phyloP scores from a whole-genome alignment of 2,888 invertebrate species.

The Aporophyla nigra region DNA sequence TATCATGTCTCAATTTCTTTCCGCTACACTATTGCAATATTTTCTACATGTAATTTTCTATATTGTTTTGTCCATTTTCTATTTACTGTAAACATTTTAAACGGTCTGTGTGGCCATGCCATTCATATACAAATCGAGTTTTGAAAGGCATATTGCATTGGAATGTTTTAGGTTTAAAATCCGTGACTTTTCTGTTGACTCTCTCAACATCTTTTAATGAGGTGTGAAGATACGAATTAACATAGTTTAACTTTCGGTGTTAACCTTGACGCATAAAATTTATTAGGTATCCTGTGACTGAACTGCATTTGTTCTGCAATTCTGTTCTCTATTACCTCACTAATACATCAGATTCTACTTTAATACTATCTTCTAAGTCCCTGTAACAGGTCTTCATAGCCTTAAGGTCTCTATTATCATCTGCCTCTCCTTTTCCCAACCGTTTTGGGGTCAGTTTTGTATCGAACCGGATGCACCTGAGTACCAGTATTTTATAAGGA shows the following conservation, averaged over 20 bases:
- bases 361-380: background rate
- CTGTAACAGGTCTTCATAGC: background rate
- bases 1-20: slow-evolving; percentile 10
- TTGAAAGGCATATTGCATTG: slow-evolving; percentile 20
- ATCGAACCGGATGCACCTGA: too few species aligned
- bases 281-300: background rate
- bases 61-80: slow-evolving; percentile 9
- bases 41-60: background rate
- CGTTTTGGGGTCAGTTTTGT: too few species aligned
- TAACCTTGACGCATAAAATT: background rate
- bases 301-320: background rate
- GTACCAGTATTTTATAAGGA: too few species aligned
- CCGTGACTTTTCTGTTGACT: slow-evolving; percentile 13
- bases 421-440: too few species aligned
- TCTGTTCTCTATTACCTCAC: background rate
- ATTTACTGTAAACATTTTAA: slow-evolving; percentile 17
- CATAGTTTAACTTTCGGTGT: background rate
- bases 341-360: background rate
- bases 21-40: slow-evolving; percentile 15
- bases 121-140: slow-evolving; percentile 25
- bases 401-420: background rate
- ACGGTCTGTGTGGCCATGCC: slow-evolving; percentile 1
- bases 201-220: slow-evolving; percentile 4
- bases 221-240: background rate
- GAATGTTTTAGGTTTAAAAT: background rate